Base-by-base conservation (phyloP, 1,140 invertebrate genomes). In the Homarus americanus region DNA sequence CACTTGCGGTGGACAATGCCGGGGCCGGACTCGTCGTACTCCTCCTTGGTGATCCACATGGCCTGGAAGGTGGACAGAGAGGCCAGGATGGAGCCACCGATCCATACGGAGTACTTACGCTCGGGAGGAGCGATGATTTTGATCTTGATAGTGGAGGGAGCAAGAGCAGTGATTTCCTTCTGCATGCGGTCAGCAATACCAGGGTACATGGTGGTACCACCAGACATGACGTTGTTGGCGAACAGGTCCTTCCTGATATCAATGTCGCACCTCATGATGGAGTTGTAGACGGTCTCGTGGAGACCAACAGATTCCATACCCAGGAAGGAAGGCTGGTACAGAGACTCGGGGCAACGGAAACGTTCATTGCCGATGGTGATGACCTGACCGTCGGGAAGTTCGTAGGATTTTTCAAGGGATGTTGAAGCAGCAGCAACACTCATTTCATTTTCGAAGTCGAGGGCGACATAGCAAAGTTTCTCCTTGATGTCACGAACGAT, bases 301-400 rank as follows among this genome's bases (percentile, higher is more conserved):
- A 90, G 82, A 69, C 87, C 87, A 80, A 90, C 87, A 76, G 87
- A 90, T 90, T 98, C 98, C 97, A 98, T 98, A 94, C 98, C 97
- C 95, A 98, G 94, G 97, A 98, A 98, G 87, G 97, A 97, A 92
- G 98, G 98, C 95, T 98, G 98, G 97, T 99, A 99, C 90, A 99
- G 96, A 93, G 98, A 98, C 94, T 99, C 98, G 58, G 98, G 98
- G 95, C 98, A 99, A 95, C 98, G 97, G 98, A 99, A 99, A 94
- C 98, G 96, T 95, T 99, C 98, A 95, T 98, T 99, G 93, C 98
- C 98, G 94, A 98, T 98, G 95, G 98, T 99, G 95, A 99, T 99
- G 93, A 99, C 98, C 93, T 95, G 98, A 93, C 97, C 98, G 94
- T 98, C 98, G 93, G 97, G 98, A 94, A 98, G 95, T 95, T 99